Evolutionary conservation across 64 coral and sea anemone genomes (phyloP).

Genomic region (Montipora efflorescens): DNA sequence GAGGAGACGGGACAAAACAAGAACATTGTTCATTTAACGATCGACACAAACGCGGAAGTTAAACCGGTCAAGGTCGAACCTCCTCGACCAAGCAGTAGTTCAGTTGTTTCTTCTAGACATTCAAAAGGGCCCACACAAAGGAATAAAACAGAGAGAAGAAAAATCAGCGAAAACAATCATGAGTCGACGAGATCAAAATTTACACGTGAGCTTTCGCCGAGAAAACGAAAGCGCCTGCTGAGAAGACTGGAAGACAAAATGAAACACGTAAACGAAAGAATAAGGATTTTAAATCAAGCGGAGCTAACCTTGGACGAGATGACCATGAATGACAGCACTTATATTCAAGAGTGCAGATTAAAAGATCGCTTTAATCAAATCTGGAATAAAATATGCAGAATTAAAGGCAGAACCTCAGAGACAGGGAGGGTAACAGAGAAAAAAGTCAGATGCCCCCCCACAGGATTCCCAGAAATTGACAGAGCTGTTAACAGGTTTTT

Average conservation of each 20-base stretch:
- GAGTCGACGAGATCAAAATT: background rate
- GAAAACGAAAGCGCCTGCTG: constrained; percentile 52
- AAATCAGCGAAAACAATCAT: background rate
- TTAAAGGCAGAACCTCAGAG: constrained; percentile 68
- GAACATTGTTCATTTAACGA: background rate
- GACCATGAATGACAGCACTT: constrained; percentile 79
- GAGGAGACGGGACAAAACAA: constrained; percentile 10
- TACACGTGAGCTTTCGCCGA: background rate
- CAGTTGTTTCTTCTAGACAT: background rate
- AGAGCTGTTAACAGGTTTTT: constrained; percentile 81
- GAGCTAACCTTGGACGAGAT: constrained; percentile 94
- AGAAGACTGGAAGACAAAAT: constrained; percentile 73
- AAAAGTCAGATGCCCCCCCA: constrained; percentile 61
- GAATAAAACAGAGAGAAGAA: background rate
- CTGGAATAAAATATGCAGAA: constrained; percentile 89
- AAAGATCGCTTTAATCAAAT: constrained; percentile 88
- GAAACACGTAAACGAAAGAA: constrained; percentile 68
- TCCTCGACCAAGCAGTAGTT: background rate
- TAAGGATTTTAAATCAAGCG: constrained; percentile 86
- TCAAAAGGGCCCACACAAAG: background rate
- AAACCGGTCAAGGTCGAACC: background rate
- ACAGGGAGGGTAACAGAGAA: constrained; percentile 91
- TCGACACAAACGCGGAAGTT: background rate
- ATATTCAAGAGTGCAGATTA: constrained; percentile 85
- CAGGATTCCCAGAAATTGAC: constrained; percentile 85